These are phyloP conservation scores for Andrena fulva DNA, from an alignment of 2,888 invertebrate species.

Conservation along the genomic window DNA sequence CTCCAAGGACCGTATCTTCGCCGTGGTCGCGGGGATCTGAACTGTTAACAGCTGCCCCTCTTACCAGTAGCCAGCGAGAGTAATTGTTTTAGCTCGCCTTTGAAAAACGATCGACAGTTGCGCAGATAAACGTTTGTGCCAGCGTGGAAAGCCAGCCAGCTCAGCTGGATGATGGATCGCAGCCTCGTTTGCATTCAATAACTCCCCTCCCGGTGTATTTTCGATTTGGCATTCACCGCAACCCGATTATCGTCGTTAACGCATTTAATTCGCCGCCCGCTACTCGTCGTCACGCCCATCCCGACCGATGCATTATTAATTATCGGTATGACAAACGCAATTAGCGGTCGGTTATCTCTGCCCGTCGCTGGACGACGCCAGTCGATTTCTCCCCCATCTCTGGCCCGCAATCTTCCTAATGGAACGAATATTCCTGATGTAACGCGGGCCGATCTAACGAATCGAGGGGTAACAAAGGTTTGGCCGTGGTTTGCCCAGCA, in stretches of 20 bases:
- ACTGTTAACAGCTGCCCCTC: background rate
- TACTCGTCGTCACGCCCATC: slow-evolving; percentile 57
- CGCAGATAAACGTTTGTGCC: slow-evolving; percentile 51
- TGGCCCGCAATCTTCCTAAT: slow-evolving; percentile 55
- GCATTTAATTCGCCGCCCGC: slow-evolving; percentile 72
- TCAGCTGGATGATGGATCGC: slow-evolving; percentile 69
- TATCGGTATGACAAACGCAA: slow-evolving; percentile 73
- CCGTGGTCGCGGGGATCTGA: background rate
- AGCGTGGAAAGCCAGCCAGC: slow-evolving; percentile 63
- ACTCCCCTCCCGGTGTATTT: slow-evolving; percentile 71
- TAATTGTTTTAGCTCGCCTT: background rate
- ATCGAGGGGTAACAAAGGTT: slow-evolving; percentile 16
- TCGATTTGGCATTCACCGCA: slow-evolving; percentile 74
- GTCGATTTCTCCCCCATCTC: slow-evolving; percentile 49
- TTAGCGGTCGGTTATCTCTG: slow-evolving; percentile 66
- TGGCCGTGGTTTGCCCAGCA: background rate
- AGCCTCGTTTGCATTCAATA: slow-evolving; percentile 73
- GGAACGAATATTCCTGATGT: slow-evolving; percentile 53
- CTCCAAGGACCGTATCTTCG: background rate
- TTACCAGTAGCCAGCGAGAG: background rate
- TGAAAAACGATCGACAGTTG: slow-evolving; percentile 17
- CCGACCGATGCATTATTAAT: slow-evolving; percentile 73
- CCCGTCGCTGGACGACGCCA: slow-evolving; percentile 12
- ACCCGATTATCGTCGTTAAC: slow-evolving; percentile 74
- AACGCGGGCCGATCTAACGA: slow-evolving; percentile 22